Percentiles rank a stretch among this genome's conserved stretches.
Conservation (phyloP, 2,797 vertebrate genomes). For the Halcyon chelicuti region DNA sequence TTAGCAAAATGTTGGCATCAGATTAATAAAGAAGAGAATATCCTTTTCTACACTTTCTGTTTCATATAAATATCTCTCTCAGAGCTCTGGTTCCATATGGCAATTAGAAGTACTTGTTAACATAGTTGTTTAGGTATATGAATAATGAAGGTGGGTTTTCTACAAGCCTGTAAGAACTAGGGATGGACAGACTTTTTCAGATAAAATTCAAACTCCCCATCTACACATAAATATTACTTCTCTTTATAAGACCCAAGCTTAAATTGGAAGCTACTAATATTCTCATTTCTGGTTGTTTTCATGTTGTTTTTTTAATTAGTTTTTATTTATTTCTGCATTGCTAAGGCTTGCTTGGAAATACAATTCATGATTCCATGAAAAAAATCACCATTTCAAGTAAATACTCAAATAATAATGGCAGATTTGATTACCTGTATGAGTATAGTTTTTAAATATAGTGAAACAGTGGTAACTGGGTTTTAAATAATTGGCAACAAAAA, state of each 20-base stretch:
- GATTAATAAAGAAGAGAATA: constrained; percentile 76
- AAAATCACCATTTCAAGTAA: neutral
- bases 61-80: constrained; percentile 74
- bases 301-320: neutral
- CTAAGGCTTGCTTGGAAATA: neutral
- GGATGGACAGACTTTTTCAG: neutral
- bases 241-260: neutral
- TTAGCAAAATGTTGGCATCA: constrained; percentile 71
- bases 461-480: neutral
- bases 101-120: constrained; percentile 76
- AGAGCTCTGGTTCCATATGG: constrained; percentile 76
- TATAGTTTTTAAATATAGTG: neutral
- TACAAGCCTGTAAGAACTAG: constrained; percentile 41
- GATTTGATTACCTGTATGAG: neutral
- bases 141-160: constrained; percentile 67
- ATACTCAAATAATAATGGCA: neutral
- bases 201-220: neutral
- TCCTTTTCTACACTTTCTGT: constrained; percentile 74
- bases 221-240: neutral
- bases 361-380: neutral
- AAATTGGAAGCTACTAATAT: neutral
- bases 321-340: neutral
- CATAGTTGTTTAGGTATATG: constrained; percentile 65
- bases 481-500: neutral
- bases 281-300: accelerated